Evolutionary conservation across 2,113 vertebrate genomes (phyloP).

Genomic region (Bombycilla garrulus): DNA sequence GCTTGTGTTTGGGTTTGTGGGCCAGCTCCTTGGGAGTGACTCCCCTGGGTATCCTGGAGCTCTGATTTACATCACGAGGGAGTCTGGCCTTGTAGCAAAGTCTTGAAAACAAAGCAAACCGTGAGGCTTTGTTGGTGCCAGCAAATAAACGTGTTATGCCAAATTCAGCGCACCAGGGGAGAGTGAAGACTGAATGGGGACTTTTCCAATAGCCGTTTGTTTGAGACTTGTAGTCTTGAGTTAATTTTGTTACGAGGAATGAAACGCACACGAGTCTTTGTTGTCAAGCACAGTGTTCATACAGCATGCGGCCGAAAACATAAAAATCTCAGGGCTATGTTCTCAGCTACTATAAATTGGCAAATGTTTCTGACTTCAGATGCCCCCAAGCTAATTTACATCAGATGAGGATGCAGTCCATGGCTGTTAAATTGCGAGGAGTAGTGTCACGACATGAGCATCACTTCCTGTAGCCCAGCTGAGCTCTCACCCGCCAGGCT

Average conservation of each 20-base stretch:
- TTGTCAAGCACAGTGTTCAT: conserved; percentile 31
- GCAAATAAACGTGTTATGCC: conserved; percentile 7
- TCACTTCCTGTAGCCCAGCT: neutral
- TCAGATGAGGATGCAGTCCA: conserved; percentile 51
- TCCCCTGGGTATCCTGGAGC: neutral
- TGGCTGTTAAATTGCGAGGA: neutral
- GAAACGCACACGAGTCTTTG: neutral
- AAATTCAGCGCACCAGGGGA: conserved; percentile 41
- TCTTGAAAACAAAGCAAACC: neutral
- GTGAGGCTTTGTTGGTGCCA: conserved; percentile 20
- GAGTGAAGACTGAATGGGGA: conserved; percentile 27
- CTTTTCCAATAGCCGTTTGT: neutral
- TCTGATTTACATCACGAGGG: neutral
- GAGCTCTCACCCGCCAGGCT: neutral
- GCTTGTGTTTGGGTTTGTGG: neutral
- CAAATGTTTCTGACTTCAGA: conserved; percentile 26
- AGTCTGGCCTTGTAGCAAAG: neutral
- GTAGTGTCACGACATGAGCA: neutral
- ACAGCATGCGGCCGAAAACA: neutral
- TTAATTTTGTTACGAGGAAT: conserved; percentile 11
- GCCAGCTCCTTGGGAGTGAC: neutral
- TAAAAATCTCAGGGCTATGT: conserved; percentile 56
- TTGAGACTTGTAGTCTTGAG: conserved; percentile 2
- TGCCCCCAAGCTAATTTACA: conserved; percentile 25
- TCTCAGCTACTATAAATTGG: conserved; percentile 47